phyloP scores from a whole-genome alignment of 2,113 vertebrate genomes.

The Misgurnus mizolepis region DNA sequence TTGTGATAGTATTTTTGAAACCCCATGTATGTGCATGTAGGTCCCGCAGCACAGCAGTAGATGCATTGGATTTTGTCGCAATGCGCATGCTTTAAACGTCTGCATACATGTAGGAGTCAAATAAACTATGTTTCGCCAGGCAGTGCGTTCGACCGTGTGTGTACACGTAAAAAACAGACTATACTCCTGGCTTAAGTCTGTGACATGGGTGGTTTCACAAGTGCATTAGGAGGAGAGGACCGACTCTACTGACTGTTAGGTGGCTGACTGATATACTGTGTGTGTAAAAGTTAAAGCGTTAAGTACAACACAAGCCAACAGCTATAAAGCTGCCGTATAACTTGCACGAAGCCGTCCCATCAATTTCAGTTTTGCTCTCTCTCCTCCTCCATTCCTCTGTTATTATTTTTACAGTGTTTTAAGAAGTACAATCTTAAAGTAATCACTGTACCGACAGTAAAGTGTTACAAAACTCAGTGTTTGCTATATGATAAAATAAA shows the following conservation, averaged over 20 bases:
- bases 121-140: too few relatives aligned
- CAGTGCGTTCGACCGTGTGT: too few relatives aligned
- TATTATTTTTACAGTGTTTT: not conserved
- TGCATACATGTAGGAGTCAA: too few relatives aligned
- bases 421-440: not conserved
- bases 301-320: constrained; percentile 64
- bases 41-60: too few relatives aligned
- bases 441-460: not conserved
- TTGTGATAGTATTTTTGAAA: too few relatives aligned
- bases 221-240: not conserved
- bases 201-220: constrained; percentile 36
- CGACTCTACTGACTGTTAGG: constrained; percentile 45
- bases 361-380: not conserved
- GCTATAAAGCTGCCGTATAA: constrained; percentile 67
- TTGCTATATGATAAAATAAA: too few relatives aligned
- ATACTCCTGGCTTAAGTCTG: constrained; percentile 31
- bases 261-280: constrained; percentile 66
- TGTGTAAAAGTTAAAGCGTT: constrained; percentile 67
- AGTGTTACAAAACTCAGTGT: too few relatives aligned
- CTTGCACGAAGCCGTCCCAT: constrained; percentile 39
- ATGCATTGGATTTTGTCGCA: too few relatives aligned
- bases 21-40: too few relatives aligned
- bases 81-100: too few relatives aligned
- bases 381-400: not conserved
- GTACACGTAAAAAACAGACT: too few relatives aligned